Evolutionary conservation across 2,797 vertebrate species (phyloP).

Genomic region (Pogonophryne albipinna): DNA sequence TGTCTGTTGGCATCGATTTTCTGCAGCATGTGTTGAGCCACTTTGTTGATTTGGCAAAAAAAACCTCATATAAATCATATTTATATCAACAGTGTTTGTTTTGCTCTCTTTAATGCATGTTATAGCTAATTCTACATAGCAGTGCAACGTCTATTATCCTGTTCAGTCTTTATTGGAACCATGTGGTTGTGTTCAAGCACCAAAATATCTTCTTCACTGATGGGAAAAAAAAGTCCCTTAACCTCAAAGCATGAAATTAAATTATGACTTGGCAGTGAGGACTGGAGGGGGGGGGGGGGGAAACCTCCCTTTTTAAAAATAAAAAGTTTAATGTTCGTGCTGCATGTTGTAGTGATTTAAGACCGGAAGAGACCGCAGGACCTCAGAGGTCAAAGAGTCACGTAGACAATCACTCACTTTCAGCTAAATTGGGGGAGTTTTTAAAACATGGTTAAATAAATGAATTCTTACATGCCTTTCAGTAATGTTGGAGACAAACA

Average conservation of each 20-base stretch:
- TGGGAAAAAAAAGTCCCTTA: not conserved
- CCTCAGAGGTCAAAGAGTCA: slow-evolving; percentile 51
- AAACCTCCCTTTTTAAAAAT: too few relatives aligned
- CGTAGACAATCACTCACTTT: not conserved
- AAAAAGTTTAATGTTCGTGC: not conserved
- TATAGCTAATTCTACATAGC: not conserved
- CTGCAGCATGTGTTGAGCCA: slow-evolving; percentile 20
- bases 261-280: slow-evolving; percentile 26
- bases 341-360: slow-evolving; percentile 39
- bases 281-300: not conserved
- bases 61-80: too few relatives aligned
- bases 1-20: slow-evolving; percentile 1
- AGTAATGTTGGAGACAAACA: too few relatives aligned
- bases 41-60: not conserved
- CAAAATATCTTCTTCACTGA: slow-evolving; percentile 17
- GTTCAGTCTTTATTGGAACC: slow-evolving; percentile 15
- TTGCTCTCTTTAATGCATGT: not conserved
- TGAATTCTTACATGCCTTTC: not conserved
- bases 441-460: not conserved
- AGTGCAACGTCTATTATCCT: not conserved
- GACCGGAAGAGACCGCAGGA: slow-evolving; percentile 54
- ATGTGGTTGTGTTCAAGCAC: slow-evolving; percentile 26
- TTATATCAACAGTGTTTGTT: not conserved
- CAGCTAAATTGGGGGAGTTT: not conserved
- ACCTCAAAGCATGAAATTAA: slow-evolving; percentile 37